phyloP scores from a whole-genome alignment of 2,113 vertebrate species.

The Glareola pratincola region DNA sequence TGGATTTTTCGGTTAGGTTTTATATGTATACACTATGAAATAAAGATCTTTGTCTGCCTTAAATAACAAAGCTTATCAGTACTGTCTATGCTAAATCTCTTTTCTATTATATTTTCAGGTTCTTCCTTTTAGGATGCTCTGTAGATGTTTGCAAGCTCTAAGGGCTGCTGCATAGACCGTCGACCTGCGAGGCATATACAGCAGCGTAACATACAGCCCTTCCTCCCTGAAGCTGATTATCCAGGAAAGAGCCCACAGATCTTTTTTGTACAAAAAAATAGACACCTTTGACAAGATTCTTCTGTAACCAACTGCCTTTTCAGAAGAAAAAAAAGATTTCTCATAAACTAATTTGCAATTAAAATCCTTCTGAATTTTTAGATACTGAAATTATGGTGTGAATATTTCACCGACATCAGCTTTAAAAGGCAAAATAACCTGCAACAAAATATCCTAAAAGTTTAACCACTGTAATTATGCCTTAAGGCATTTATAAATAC shows the following conservation, averaged over 20 bases:
- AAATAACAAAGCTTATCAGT: neutral
- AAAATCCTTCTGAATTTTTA: neutral
- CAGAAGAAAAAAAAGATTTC: neutral
- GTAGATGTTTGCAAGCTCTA: neutral
- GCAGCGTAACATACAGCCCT: neutral
- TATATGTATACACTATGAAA: neutral
- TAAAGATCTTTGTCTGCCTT: neutral
- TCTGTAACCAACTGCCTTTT: neutral
- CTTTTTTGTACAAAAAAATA: neutral
- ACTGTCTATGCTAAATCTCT: neutral
- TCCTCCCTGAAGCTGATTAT: neutral
- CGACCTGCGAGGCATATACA: neutral
- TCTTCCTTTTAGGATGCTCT: neutral
- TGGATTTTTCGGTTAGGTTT: neutral
- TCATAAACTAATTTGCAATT: neutral
- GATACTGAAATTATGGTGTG: neutral
- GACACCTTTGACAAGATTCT: neutral
- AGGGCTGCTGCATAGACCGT: neutral
- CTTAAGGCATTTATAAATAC: neutral
- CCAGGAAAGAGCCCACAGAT: neutral
- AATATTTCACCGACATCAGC: neutral
- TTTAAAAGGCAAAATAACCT: neutral
- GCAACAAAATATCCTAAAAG: neutral
- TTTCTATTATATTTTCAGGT: neutral
- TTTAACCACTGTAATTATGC: neutral